Evolutionary conservation across 2,113 vertebrate genomes (phyloP).

Genomic region (Amblyopsis rosae): DNA sequence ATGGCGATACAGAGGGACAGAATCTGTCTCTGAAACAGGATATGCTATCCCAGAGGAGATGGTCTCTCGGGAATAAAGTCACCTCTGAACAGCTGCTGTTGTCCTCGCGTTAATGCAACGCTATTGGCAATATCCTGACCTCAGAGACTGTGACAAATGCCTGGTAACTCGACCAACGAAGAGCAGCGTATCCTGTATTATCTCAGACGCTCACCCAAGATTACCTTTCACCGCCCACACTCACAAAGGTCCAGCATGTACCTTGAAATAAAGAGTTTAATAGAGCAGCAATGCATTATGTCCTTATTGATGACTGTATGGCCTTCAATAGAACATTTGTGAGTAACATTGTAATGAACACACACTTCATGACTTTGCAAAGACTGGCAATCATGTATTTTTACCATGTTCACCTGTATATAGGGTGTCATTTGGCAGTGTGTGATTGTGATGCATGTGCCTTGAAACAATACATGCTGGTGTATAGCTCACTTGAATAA

Average conservation of each 20-base stretch:
- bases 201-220: not conserved
- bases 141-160: slow-evolving; percentile 1
- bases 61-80: slow-evolving; percentile 16
- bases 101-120: slow-evolving; percentile 25
- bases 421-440: too few species aligned
- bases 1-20: not conserved
- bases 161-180: not conserved
- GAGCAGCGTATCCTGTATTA: not conserved
- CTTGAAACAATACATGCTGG: too few species aligned
- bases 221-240: not conserved
- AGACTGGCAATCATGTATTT: too few species aligned
- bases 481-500: too few species aligned
- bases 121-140: slow-evolving; percentile 8
- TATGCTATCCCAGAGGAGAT: not conserved
- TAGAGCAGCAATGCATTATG: not conserved
- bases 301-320: not conserved
- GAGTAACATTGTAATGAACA: too few species aligned
- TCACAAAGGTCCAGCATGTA: not conserved
- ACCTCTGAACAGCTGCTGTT: slow-evolving; percentile 38
- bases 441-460: too few species aligned
- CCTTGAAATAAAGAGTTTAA: not conserved
- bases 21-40: not conserved
- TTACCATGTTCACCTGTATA: too few species aligned
- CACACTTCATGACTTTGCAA: too few species aligned
- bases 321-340: too few species aligned